Evolutionary conservation across 2,888 invertebrate genomes (phyloP).

Genomic region (Meandrusa payeni): DNA sequence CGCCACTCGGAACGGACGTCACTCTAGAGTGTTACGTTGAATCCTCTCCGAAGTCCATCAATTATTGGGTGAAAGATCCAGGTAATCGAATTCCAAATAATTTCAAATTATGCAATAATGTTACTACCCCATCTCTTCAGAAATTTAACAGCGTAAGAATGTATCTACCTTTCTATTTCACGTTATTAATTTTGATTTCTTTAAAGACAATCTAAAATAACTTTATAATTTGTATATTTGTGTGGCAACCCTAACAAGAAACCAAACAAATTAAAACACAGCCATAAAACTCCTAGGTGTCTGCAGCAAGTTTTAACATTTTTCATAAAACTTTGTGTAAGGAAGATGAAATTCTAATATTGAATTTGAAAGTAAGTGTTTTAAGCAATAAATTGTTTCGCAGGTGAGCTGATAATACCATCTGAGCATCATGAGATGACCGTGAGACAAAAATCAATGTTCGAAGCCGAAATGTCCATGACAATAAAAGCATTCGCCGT

Average conservation of each 20-base stretch:
- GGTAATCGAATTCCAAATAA: too few species aligned
- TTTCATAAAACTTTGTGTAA: slow-evolving; percentile 74
- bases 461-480: slow-evolving; percentile 92
- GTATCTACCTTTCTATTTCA: too few species aligned
- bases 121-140: too few species aligned
- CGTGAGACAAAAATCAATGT: slow-evolving; percentile 86
- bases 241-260: slow-evolving; percentile 62
- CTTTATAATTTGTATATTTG: too few species aligned
- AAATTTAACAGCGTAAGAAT: too few species aligned
- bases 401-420: slow-evolving; percentile 92
- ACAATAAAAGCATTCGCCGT: slow-evolving; percentile 87
- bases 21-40: slow-evolving; percentile 93
- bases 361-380: slow-evolving; percentile 73
- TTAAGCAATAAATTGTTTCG: slow-evolving; percentile 63
- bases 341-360: slow-evolving; percentile 77
- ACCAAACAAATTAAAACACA: slow-evolving; percentile 76
- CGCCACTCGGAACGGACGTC: slow-evolving; percentile 91
- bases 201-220: too few species aligned
- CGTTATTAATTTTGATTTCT: too few species aligned
- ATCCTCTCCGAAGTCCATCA: slow-evolving; percentile 93
- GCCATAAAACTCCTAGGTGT: slow-evolving; percentile 75
- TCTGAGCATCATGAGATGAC: slow-evolving; percentile 90
- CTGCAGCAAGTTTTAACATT: slow-evolving; percentile 76
- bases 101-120: too few species aligned
- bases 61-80: slow-evolving; percentile 92